Base-by-base conservation (phyloP, 2,113 vertebrate species). In the Apeltes quadracus region DNA sequence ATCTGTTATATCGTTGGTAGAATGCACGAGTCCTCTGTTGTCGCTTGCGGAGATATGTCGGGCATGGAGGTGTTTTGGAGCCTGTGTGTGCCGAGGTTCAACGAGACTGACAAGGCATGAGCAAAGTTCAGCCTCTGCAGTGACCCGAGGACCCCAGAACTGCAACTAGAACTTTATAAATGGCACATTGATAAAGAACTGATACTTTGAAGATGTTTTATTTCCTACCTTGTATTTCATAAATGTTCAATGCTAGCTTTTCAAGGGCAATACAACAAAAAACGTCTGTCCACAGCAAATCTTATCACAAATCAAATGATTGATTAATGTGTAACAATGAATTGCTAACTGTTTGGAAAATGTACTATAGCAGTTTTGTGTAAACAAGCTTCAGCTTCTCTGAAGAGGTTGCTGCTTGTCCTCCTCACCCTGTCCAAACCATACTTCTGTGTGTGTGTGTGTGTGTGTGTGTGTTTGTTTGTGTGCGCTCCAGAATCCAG, bases 401-500 rank as follows among this genome's bases (percentile, higher is more conserved):
- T 9, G 29, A 22, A 29, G 16, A 29, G 22, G 14, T 65, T 36
- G 44, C 13, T 29, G n/a, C 46, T 38, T 18, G 32, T 51, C 46
- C 36, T 46, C 36, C 2, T 48, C 12, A 32, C 54, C 54, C 54
- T 32, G 58, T 43, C 22, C 38, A 7, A 34, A 34, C 32, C 32
- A 34, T n/a, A n/a, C n/a, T n/a, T 34, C 32, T 7, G 54, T 56
- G 25, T 56, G 27, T 56, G 27, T 56, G 54, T 32, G 15, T 55
- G 53, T 29, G 25, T 32, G 25, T 55, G 23, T 29, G 53, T 55
- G 14, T 32, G 16, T 61, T 2, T 67, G 41, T 74, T 6, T 75
- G n/a, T 76, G 7, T 82, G 5, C 75, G 34, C 74, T 20, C 58
- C 74, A 99, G 98, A 98, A 97, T 89, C 95, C 98, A 0, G 95